Evolutionary conservation across 2,113 vertebrate genomes (phyloP), one percentile per base, ranked within the genome.

Genomic region (Corythaeola cristata): DNA sequence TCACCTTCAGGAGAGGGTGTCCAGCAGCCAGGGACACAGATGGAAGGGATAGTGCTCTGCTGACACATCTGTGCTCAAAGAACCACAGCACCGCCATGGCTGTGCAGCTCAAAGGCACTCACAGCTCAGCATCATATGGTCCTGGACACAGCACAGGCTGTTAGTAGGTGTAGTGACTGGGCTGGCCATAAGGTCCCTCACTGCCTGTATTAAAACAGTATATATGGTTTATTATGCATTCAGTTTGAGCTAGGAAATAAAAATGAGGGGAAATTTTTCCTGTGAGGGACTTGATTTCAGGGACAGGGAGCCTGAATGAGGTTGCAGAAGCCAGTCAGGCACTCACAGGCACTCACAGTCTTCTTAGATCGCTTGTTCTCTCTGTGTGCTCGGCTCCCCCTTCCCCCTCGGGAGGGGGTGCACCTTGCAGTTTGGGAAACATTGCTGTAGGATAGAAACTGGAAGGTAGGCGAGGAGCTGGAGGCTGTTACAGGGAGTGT

Each of bases 401-500:
- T 67, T 78, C 27, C 49, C 84, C 50, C 30, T 50, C 1, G 4
- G 32, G 35, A 60, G 7, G 5, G 41, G 30, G 13, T 73, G 77
- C 49, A 53, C 58, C 71, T 89, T 81, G 45, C 71, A 85, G 6
- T 89, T 72, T 79, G 81, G 73, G 84, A 89, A 92, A 91, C 16
- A 24, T n/a, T 85, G 56, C 73, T 79, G 35, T 49, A 79, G 80
- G 39, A 63, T 37, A 79, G 85, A 89, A 89, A 75, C 53, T 90
- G 77, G 58, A 87, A 92, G 68, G 89, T 81, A 90, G 83, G 85
- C 2, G 3, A 85, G 41, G 66, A 93, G 66, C 53, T 93, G 83
- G 76, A 80, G 73, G 80, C 84, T 95, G 66, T 79, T 79, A 41
- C 24, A 85, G 71, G 77, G 84, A 89, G 76, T 90, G 41, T 73